phyloP scores from a whole-genome alignment of 2,888 invertebrate species.

The Saturnia japonica region DNA sequence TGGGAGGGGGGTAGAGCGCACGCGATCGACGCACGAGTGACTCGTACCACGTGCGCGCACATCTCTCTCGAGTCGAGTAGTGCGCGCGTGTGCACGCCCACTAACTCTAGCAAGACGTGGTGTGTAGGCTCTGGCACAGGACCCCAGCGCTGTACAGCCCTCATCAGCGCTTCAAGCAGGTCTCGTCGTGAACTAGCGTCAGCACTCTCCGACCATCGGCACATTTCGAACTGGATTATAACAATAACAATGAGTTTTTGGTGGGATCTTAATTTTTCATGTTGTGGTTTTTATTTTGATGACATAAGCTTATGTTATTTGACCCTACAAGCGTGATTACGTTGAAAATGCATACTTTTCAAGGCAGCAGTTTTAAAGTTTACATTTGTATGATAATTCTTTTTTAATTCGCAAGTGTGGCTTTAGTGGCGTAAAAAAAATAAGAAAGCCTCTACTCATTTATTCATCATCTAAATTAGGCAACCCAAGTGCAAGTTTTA shows the following conservation, averaged over 20 bases:
- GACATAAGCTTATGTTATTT: no score
- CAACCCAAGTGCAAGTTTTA: no score
- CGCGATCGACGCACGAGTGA: constrained; percentile 36
- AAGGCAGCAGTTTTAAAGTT: no score
- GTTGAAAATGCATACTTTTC: no score
- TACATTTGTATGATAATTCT: no score
- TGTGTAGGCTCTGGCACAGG: constrained; percentile 38
- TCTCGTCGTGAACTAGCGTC: constrained; percentile 39
- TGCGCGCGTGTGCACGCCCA: constrained; percentile 54
- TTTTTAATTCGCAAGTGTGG: no score
- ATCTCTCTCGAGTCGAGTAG: constrained; percentile 44
- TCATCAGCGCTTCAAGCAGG: constrained; percentile 45
- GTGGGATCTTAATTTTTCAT: no score
- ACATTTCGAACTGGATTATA: constrained; percentile 51
- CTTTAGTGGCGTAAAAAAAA: no score
- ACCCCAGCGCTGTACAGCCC: constrained; percentile 46
- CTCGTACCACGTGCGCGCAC: constrained; percentile 34
- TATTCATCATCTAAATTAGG: no score
- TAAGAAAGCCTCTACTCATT: no score
- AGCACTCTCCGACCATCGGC: constrained; percentile 46
- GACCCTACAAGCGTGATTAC: no score
- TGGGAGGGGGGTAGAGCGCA: constrained; percentile 42
- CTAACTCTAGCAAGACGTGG: constrained; percentile 55
- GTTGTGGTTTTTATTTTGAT: no score
- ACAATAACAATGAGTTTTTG: background rate